Conservation (phyloP, 2,113 vertebrate species). For the Fregetta grallaria region DNA sequence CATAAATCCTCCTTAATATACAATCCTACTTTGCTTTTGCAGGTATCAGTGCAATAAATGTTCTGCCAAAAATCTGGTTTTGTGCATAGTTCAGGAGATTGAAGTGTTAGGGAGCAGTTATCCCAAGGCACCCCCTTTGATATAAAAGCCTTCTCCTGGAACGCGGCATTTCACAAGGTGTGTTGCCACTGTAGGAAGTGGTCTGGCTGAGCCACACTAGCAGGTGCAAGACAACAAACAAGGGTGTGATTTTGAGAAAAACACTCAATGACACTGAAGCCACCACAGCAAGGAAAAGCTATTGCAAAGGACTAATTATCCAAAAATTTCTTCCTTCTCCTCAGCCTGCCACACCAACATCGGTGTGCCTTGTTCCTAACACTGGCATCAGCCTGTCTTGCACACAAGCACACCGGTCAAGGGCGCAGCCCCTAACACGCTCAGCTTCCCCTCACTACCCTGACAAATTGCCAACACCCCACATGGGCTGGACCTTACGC, state of each 20-base stretch:
- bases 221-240: background rate
- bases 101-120: background rate
- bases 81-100: background rate
- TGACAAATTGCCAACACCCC: background rate
- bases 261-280: background rate
- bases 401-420: background rate
- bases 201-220: background rate
- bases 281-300: background rate
- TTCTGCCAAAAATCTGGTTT: background rate
- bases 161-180: background rate
- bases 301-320: background rate
- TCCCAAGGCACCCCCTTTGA: background rate
- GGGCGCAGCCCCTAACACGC: background rate
- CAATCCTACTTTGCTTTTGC: background rate
- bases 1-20: background rate
- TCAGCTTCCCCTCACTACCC: background rate
- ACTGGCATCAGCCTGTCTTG: background rate
- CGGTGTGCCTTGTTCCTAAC: background rate
- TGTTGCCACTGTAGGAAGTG: background rate
- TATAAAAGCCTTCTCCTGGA: background rate
- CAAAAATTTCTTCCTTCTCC: background rate
- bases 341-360: background rate
- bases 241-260: background rate
- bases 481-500: accelerated
- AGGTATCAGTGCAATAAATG: background rate